Base-by-base conservation (phyloP, 2,797 vertebrate genomes). In the Tadarida brasiliensis region DNA sequence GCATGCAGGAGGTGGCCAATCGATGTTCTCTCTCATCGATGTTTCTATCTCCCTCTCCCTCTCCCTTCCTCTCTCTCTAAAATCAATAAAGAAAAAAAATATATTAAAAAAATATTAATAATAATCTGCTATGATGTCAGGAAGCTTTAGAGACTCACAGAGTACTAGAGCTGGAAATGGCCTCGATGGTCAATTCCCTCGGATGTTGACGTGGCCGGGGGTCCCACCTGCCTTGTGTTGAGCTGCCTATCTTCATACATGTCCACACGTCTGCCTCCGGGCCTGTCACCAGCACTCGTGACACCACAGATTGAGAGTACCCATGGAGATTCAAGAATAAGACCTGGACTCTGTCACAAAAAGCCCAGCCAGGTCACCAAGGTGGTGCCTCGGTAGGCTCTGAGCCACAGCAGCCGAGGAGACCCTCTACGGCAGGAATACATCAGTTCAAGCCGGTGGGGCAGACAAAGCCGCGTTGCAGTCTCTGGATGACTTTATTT, bases 41-140 rank as follows among this genome's bases (percentile, higher is more conserved):
- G n/a, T n/a, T n/a, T n/a, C n/a, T n/a, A n/a, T n/a, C n/a, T n/a
- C n/a, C n/a, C n/a, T n/a, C n/a, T n/a, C n/a, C n/a, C n/a, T n/a
- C n/a, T n/a, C n/a, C n/a, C n/a, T n/a, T n/a, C n/a, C n/a, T n/a
- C n/a, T n/a, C n/a, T n/a, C n/a, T n/a, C n/a, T n/a, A n/a, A n/a
- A n/a, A n/a, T n/a, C n/a, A n/a, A n/a, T n/a, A n/a, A n/a, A n/a
- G n/a, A n/a, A n/a, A n/a, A n/a, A n/a, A n/a, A n/a, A n/a, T n/a
- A n/a, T n/a, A n/a, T n/a, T n/a, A n/a, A n/a, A n/a, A n/a, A n/a
- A n/a, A n/a, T n/a, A n/a, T n/a, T n/a, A n/a, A n/a, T n/a, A 97
- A 95, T 30, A 57, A 94, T 88, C 73, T 91, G 92, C 70, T 85
- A 26, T 70, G 92, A 94, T 67, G 33, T 91, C 49, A 76, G 51